Conservation (phyloP, 2,113 vertebrate genomes). For the Psittacara wagleri region DNA sequence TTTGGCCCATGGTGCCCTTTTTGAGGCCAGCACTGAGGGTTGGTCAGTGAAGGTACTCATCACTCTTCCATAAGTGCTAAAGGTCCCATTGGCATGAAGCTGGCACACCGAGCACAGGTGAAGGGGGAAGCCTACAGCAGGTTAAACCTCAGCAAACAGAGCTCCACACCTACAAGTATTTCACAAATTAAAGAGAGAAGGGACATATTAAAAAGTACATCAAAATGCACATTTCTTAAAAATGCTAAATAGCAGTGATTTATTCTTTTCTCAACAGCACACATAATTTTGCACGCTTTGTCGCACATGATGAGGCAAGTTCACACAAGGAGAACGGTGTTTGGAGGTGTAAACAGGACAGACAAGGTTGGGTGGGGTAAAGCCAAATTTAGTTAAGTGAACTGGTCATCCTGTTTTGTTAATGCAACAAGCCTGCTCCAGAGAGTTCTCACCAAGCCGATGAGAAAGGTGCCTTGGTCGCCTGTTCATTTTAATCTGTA, state of each 20-base stretch:
- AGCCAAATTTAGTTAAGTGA: slow-evolving; percentile 26
- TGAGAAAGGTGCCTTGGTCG: neutral
- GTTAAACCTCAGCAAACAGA: neutral
- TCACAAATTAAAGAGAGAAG: neutral
- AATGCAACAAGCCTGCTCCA: neutral
- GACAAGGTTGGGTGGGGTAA: slow-evolving; percentile 38
- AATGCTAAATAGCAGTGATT: neutral
- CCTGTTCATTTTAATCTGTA: neutral
- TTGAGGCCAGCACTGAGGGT: slow-evolving; percentile 52
- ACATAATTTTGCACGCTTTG: neutral
- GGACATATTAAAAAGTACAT: neutral
- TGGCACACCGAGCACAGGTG: neutral
- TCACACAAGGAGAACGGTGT: neutral
- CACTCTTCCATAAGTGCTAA: slow-evolving; percentile 64
- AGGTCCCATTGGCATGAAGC: slow-evolving; percentile 38
- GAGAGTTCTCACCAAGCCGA: neutral
- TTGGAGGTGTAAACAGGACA: slow-evolving; percentile 42
- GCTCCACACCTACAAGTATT: neutral
- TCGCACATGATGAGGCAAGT: neutral
- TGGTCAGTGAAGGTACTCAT: slow-evolving; percentile 63
- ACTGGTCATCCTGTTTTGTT: neutral
- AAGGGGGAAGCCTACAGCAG: neutral
- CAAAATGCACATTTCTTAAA: neutral
- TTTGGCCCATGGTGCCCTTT: slow-evolving; percentile 62
- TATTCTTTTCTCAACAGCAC: accelerated